These are phyloP conservation scores for Polietes domitor DNA, from an alignment of 2,888 invertebrate species.

Conservation along the genomic window DNA sequence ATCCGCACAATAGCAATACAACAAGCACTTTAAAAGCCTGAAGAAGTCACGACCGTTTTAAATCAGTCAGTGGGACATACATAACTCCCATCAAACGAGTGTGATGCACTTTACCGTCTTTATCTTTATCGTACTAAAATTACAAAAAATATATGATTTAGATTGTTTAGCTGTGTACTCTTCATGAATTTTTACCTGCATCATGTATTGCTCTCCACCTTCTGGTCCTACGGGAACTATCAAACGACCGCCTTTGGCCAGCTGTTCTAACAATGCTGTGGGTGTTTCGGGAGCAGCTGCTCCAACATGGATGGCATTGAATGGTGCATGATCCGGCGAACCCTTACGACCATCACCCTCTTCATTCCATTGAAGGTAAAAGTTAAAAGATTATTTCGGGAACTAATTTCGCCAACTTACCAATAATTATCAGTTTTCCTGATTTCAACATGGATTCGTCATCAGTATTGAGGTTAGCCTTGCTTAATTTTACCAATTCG, in stretches of 20 bases:
- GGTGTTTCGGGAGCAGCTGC: slow-evolving; percentile 92
- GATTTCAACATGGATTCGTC: slow-evolving; percentile 86
- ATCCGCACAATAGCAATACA: slow-evolving; percentile 70
- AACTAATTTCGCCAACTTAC: slow-evolving; percentile 80
- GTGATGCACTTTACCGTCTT: slow-evolving; percentile 88
- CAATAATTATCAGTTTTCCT: slow-evolving; percentile 86
- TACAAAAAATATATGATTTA: slow-evolving; percentile 12
- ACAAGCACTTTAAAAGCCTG: slow-evolving; percentile 69
- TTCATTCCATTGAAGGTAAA: slow-evolving; percentile 72
- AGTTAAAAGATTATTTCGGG: not conserved
- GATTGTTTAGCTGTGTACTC: no score
- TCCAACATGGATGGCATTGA: slow-evolving; percentile 96
- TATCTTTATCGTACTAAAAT: slow-evolving; percentile 91
- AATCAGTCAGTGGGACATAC: slow-evolving; percentile 97
- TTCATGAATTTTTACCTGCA: slow-evolving; percentile 83
- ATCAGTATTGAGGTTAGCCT: slow-evolving; percentile 88
- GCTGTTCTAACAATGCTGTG: slow-evolving; percentile 84
- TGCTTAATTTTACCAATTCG: slow-evolving; percentile 88
- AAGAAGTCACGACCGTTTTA: slow-evolving; percentile 80
- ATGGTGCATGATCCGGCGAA: slow-evolving; percentile 88
- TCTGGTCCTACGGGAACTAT: slow-evolving; percentile 95
- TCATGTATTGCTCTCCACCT: slow-evolving; percentile 92
- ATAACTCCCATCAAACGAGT: slow-evolving; percentile 96
- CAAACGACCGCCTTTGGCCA: slow-evolving; percentile 88
- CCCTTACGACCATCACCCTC: slow-evolving; percentile 96